These are phyloP conservation scores for Aphidius colemani DNA, from an alignment of 2,888 invertebrate genomes.

Conservation along the genomic window DNA sequence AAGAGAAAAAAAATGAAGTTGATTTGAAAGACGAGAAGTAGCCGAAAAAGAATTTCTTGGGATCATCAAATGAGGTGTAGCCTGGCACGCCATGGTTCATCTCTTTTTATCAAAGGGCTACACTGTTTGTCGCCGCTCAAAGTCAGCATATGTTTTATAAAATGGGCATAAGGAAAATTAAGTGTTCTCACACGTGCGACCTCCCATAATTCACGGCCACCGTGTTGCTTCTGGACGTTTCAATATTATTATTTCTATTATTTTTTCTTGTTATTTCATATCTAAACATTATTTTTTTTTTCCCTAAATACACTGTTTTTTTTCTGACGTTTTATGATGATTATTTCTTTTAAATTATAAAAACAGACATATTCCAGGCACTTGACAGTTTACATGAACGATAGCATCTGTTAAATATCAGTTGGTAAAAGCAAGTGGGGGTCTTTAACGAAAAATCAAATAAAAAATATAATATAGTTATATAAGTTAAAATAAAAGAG, in stretches of 20 bases:
- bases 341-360: too few species aligned
- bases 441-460: not conserved
- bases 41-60: slow-evolving; percentile 42
- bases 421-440: slow-evolving; percentile 2
- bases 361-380: too few species aligned
- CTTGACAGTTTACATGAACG: too few species aligned
- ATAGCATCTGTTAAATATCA: slow-evolving; percentile 3
- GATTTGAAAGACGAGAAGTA: slow-evolving; percentile 30
- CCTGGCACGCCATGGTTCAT: slow-evolving; percentile 40
- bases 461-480: not conserved
- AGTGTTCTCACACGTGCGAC: slow-evolving; percentile 32
- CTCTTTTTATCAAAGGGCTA: slow-evolving; percentile 48
- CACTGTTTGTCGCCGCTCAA: slow-evolving; percentile 35
- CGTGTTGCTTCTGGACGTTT: not conserved
- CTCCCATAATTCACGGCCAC: slow-evolving; percentile 7
- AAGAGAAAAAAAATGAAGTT: not conserved
- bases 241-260: not conserved
- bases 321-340: not conserved
- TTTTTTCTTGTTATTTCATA: not conserved
- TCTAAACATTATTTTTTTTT: not conserved
- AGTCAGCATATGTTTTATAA: not conserved
- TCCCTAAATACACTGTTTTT: not conserved
- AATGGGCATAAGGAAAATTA: slow-evolving; percentile 17
- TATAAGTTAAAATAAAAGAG: not conserved
- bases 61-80: slow-evolving; percentile 42